Evolutionary conservation across 2,888 invertebrate genomes (phyloP).

Genomic region (Metallyticus violacea): DNA sequence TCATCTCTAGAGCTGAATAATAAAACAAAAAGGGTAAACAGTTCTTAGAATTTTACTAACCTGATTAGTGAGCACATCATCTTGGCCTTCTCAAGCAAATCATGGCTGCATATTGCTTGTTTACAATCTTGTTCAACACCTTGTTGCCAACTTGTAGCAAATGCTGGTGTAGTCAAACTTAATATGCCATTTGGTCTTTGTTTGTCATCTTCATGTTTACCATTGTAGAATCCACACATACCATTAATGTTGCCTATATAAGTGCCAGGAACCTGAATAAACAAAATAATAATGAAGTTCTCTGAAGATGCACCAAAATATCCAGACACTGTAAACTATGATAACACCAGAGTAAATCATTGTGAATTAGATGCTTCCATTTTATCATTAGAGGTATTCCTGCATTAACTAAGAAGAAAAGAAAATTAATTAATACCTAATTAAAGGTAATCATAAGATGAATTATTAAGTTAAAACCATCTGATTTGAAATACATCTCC

Average conservation of each 20-base stretch:
- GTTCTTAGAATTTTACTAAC: conserved; percentile 45
- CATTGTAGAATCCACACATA: conserved; percentile 76
- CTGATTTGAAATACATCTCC: no score
- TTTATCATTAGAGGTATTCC: no score
- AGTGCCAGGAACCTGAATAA: conserved; percentile 54
- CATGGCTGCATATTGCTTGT: conserved; percentile 58
- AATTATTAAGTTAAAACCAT: no score
- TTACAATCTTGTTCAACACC: conserved; percentile 56
- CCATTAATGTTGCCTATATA: conserved; percentile 67
- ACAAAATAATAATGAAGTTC: not conserved
- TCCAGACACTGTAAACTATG: no score
- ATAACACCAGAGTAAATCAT: no score
- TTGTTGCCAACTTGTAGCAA: conserved; percentile 70
- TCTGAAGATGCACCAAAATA: not conserved
- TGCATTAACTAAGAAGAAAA: no score
- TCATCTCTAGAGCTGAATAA: no score
- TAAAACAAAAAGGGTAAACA: not conserved
- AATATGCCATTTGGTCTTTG: conserved; percentile 64
- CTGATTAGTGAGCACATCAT: conserved; percentile 65
- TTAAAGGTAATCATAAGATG: no score
- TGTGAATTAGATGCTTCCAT: no score
- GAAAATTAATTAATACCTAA: no score
- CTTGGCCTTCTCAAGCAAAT: conserved; percentile 62
- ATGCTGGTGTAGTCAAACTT: conserved; percentile 63
- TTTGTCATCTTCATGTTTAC: conserved; percentile 63